Base-by-base conservation (phyloP, 2,113 vertebrate species). In the Chrysochloris asiatica region DNA sequence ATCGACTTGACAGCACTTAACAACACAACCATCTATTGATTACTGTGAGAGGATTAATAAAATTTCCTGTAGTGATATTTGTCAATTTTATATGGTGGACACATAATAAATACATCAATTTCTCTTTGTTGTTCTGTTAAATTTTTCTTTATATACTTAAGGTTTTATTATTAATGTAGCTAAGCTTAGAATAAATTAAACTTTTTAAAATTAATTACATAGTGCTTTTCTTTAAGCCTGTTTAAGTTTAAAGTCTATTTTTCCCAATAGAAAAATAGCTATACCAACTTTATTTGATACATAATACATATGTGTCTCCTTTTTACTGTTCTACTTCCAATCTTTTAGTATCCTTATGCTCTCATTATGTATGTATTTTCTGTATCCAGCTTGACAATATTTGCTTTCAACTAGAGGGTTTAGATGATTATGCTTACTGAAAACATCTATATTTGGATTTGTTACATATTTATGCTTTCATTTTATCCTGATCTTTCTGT, bases 161-260 rank as follows among this genome's bases (percentile, higher is more conserved):
- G 61, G 4, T 50, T 73, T 73, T 50, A 45, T 45, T 79, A 48
- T 3, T 22, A 80, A 80, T 47, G 22, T n/a, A n/a, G n/a, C n/a
- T n/a, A n/a, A n/a, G n/a, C n/a, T n/a, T n/a, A n/a, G n/a, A n/a
- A 69, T 52, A 69, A 89, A 81, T 48, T 80, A 73, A 85, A 89
- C 2, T 22, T 80, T 88, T 88, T 67, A 45, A 92, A 92, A 92
- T 63, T 88, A 69, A 82, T 36, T 77, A 47, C 33, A 16, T 83
- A 3, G 13, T 72, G 16, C 33, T 88, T 33, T 77, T 26, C 43
- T 78, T n/a, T n/a, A n/a, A n/a, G n/a, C n/a, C 76, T 77, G 6
- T 56, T 90, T 82, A 73, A 65, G 6, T 6, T 45, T 89, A 84
- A 84, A 89, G 41, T 86, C 52, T 86, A 48, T 36, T 63, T 52